A percentile compares a stretch with the other conserved stretches of the same genome.
Evolutionary conservation across 2,797 vertebrate genomes (phyloP).

Genomic region (Amazona finschi): DNA sequence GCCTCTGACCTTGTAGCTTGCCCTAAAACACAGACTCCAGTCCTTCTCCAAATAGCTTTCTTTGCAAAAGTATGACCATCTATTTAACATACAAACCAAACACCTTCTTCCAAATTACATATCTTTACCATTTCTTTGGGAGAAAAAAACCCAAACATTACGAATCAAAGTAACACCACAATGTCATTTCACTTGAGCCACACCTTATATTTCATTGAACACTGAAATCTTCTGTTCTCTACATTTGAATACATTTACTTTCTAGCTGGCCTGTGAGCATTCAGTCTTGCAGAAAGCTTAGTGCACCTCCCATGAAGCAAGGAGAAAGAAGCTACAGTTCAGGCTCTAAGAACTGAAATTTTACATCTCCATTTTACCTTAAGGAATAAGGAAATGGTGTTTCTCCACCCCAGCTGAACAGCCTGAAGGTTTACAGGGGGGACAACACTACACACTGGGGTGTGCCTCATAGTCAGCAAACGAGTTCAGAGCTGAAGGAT

Average conservation of each 20-base stretch:
- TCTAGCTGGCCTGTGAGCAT: background rate
- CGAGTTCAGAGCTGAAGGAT: background rate
- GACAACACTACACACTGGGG: background rate
- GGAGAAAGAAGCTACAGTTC: background rate
- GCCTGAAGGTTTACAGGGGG: background rate
- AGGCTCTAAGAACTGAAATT: background rate
- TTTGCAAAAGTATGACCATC: background rate
- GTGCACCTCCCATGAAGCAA: background rate
- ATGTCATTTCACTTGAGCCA: background rate
- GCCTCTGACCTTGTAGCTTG: background rate
- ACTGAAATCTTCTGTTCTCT: background rate
- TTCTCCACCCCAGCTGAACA: background rate
- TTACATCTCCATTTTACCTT: background rate
- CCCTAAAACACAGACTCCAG: background rate
- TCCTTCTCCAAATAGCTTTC: background rate
- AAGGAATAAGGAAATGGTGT: background rate
- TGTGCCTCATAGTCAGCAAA: background rate
- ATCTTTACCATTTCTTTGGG: background rate
- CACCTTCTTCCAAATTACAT: background rate
- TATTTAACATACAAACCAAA: background rate
- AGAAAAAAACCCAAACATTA: background rate
- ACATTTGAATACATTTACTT: background rate
- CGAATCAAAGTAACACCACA: background rate
- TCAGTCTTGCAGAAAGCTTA: background rate
- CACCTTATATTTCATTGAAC: background rate